Evolutionary conservation across 2,797 vertebrate species (phyloP).

Genomic region (Ctenosaura bakeri): DNA sequence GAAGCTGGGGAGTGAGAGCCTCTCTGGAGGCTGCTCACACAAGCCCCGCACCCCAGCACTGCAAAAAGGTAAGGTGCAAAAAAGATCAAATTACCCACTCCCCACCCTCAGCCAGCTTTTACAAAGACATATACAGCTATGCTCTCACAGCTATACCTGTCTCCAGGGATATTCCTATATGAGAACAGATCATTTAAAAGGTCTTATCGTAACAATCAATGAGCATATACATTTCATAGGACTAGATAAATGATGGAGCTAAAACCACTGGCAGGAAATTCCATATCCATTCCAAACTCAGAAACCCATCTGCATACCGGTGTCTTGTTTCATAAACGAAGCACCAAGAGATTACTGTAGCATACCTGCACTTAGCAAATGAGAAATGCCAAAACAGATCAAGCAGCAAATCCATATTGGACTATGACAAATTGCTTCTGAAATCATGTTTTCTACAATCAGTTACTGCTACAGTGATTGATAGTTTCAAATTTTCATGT

Average conservation of each 20-base stretch:
- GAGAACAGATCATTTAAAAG: neutral
- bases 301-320: conserved; percentile 63
- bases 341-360: conserved; percentile 67
- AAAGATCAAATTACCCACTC: neutral
- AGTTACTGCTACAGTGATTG: conserved; percentile 68
- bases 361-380: conserved; percentile 74
- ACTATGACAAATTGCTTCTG: conserved; percentile 77
- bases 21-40: too few relatives aligned
- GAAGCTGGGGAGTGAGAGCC: too few relatives aligned
- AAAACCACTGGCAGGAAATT: conserved; percentile 62
- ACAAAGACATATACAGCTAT: conserved; percentile 9
- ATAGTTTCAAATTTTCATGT: conserved; percentile 73
- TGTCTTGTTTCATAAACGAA: conserved; percentile 60
- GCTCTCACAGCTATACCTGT: conserved; percentile 24
- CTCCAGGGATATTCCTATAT: conserved; percentile 15
- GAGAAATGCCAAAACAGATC: conserved; percentile 78
- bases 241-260: conserved; percentile 44
- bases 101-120: neutral
- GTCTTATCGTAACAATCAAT: conserved; percentile 39
- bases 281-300: conserved; percentile 49
- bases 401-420: conserved; percentile 76
- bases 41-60: too few relatives aligned
- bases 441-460: conserved; percentile 78
- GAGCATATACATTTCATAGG: neutral
- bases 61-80: too few relatives aligned